phyloP scores from a whole-genome alignment of 2,797 vertebrate genomes.

The Mareca penelope region DNA sequence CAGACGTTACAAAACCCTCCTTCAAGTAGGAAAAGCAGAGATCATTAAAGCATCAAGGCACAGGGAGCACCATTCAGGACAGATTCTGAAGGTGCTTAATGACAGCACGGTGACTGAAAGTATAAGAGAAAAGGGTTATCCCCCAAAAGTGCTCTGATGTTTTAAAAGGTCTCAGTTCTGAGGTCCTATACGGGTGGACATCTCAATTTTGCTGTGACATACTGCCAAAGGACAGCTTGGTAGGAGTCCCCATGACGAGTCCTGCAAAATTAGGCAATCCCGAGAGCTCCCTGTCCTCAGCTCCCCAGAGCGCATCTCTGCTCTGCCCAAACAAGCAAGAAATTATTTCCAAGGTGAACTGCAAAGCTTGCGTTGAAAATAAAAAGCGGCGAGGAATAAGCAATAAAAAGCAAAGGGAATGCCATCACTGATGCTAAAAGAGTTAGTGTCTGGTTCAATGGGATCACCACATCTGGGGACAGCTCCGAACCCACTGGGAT shows the following conservation, averaged over 20 bases:
- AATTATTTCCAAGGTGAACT: background rate
- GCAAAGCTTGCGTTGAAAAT: background rate
- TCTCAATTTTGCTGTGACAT: background rate
- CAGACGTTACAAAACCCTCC: background rate
- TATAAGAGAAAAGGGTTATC: background rate
- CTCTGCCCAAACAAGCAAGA: background rate
- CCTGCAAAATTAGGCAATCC: background rate
- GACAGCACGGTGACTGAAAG: background rate
- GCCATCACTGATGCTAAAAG: conserved; percentile 29
- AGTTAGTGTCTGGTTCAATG: background rate
- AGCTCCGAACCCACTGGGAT: background rate
- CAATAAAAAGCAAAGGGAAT: conserved; percentile 25
- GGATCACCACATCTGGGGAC: background rate
- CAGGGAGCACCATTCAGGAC: background rate
- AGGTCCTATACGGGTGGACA: background rate
- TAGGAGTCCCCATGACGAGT: background rate
- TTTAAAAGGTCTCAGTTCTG: background rate
- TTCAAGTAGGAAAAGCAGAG: background rate
- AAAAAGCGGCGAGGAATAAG: background rate
- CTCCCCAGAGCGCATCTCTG: background rate
- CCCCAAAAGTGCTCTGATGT: background rate
- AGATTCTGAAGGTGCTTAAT: background rate
- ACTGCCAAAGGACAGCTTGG: background rate
- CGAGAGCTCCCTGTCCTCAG: background rate
- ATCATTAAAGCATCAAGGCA: background rate